Evolutionary conservation across 2,888 invertebrate species (phyloP).

Genomic region (Dasysyrphus tricinctus): DNA sequence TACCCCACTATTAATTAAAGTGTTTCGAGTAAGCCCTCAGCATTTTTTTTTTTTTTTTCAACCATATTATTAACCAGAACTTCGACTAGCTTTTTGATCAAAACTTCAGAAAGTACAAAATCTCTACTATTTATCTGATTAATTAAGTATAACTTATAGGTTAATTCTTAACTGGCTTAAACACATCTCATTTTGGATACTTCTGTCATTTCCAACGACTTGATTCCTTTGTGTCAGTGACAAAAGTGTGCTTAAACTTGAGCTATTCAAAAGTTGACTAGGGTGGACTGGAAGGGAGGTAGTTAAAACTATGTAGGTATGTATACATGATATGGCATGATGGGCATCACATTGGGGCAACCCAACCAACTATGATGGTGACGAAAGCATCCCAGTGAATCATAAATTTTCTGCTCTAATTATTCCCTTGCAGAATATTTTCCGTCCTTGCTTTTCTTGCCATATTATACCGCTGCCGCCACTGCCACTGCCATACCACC

Average conservation of each 20-base stretch:
- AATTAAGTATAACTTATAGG: slow-evolving; percentile 68
- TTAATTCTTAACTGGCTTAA: slow-evolving; percentile 60
- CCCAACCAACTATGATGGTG: slow-evolving; percentile 36
- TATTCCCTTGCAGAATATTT: slow-evolving; percentile 68
- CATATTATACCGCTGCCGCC: slow-evolving; percentile 19
- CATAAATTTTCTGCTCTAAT: slow-evolving; percentile 75
- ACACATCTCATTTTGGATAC: slow-evolving; percentile 47
- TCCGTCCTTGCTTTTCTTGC: slow-evolving; percentile 54
- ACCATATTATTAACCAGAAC: too few species aligned
- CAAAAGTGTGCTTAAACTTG: slow-evolving; percentile 57
- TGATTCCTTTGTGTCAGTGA: slow-evolving; percentile 39
- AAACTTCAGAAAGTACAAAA: too few species aligned
- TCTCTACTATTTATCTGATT: slow-evolving; percentile 32
- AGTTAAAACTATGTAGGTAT: background rate
- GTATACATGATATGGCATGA: background rate
- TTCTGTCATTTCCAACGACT: slow-evolving; percentile 34
- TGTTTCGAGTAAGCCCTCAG: too few species aligned
- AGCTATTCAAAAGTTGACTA: slow-evolving; percentile 23
- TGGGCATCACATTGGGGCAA: slow-evolving; percentile 10
- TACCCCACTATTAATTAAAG: too few species aligned
- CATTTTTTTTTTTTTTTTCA: too few species aligned
- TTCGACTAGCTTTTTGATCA: too few species aligned
- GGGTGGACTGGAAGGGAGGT: background rate
- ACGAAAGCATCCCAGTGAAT: slow-evolving; percentile 70
- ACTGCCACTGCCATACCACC: slow-evolving; percentile 22